Conservation (phyloP, 2,113 vertebrate genomes). For the Corapipo altera region DNA sequence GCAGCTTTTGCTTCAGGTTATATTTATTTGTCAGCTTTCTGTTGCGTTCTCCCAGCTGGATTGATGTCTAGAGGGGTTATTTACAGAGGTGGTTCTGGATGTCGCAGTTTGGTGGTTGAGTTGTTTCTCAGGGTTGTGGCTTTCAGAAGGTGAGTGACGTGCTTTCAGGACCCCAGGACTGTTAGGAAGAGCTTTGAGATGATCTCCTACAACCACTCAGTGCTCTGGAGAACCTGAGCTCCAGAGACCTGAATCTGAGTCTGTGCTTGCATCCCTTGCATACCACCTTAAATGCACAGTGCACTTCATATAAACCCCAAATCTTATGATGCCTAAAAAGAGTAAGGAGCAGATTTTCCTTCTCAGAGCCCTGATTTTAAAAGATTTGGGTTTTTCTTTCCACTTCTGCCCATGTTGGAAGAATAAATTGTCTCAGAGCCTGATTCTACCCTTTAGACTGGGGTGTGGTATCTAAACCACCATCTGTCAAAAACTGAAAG, state of each 20-base stretch:
- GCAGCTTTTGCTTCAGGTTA: not conserved
- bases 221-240: not conserved
- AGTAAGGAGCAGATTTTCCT: not conserved
- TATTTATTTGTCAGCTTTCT: not conserved
- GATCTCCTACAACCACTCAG: not conserved
- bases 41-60: not conserved
- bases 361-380: not conserved
- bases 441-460: not conserved
- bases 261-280: not conserved
- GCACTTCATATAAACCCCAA: not conserved
- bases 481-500: not conserved
- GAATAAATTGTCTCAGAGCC: not conserved
- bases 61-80: not conserved
- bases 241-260: not conserved
- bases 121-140: not conserved
- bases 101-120: not conserved
- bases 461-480: slow-evolving; percentile 13
- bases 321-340: not conserved
- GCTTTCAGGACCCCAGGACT: not conserved
- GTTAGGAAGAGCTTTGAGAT: not conserved
- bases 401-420: not conserved
- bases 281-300: not conserved
- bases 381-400: not conserved
- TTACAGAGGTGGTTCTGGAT: not conserved
- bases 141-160: not conserved